Evolutionary conservation across 2,113 vertebrate genomes (phyloP).

Genomic region (Nesospiza acunhae): DNA sequence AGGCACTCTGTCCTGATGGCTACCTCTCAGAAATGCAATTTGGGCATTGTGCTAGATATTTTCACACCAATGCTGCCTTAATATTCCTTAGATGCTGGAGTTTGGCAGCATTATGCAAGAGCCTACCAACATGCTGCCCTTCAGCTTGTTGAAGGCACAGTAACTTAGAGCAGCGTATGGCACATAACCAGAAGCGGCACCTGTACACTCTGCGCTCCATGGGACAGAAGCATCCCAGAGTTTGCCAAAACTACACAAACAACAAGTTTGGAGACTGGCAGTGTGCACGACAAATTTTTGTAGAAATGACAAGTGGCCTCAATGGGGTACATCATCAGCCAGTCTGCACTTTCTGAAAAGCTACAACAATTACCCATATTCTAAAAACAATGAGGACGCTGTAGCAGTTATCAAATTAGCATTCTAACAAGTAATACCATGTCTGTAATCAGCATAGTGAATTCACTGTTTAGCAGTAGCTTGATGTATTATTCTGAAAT

Average conservation of each 20-base stretch:
- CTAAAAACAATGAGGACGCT: rapidly evolving
- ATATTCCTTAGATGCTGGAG: neutral
- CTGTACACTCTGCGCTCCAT: rapidly evolving
- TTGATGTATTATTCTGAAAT: neutral
- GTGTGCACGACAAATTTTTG: rapidly evolving
- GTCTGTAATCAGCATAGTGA: neutral
- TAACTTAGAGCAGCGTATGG: neutral
- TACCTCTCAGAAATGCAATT: neutral
- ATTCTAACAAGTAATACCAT: neutral
- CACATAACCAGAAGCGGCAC: neutral
- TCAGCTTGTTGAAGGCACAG: neutral
- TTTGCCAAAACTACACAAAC: neutral
- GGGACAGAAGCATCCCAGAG: neutral
- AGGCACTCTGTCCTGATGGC: neutral
- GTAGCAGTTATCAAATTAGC: neutral
- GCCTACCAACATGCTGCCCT: neutral
- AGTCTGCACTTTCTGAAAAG: neutral
- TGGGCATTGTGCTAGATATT: neutral
- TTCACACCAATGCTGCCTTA: neutral
- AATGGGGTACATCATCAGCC: neutral
- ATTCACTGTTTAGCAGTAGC: neutral
- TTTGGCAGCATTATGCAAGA: rapidly evolving
- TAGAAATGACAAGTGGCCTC: neutral
- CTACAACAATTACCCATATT: neutral
- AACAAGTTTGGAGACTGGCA: neutral